Conservation (phyloP, 2,113 vertebrate genomes). For the Ceyx melanurus region DNA sequence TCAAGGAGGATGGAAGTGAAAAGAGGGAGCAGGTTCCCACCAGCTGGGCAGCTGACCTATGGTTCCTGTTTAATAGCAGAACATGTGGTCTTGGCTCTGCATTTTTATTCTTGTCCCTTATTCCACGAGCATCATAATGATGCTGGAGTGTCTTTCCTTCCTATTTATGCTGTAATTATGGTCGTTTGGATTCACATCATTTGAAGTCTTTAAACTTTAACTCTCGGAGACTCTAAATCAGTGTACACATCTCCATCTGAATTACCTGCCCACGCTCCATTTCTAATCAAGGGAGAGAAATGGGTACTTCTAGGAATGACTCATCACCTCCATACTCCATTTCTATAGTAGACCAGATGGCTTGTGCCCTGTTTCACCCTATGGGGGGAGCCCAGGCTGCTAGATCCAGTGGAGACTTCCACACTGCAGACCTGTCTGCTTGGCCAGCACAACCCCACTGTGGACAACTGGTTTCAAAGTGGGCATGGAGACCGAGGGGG, state of each 20-base stretch:
- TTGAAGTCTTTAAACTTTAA: neutral
- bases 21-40: neutral
- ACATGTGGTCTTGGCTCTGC: neutral
- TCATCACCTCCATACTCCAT: neutral
- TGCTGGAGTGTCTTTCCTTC: neutral
- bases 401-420: neutral
- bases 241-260: neutral
- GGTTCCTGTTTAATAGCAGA: neutral
- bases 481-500: neutral
- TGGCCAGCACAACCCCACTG: neutral
- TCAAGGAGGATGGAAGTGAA: neutral
- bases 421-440: neutral
- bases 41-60: neutral
- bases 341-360: neutral
- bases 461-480: neutral
- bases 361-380: neutral
- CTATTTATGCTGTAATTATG: accelerated
- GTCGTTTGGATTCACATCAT: neutral
- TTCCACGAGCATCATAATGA: accelerated
- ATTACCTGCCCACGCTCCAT: neutral
- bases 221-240: neutral
- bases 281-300: neutral
- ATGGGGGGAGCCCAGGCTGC: neutral
- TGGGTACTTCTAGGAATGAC: neutral
- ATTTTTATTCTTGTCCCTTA: neutral